phyloP scores from a whole-genome alignment of 2,113 vertebrate genomes.

The Pavo muticus region DNA sequence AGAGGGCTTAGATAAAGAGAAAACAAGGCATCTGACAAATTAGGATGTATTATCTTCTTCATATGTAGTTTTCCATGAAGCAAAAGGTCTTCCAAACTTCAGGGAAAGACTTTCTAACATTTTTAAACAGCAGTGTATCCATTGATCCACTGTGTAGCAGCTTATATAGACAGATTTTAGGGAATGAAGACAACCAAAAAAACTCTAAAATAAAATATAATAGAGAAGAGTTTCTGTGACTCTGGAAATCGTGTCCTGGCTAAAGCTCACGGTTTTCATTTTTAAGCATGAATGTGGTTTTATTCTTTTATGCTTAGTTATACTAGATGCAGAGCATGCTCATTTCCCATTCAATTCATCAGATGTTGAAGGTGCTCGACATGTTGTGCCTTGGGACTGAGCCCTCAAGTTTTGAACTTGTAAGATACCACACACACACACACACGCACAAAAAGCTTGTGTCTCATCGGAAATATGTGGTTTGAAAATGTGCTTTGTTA shows the following conservation, averaged over 20 bases:
- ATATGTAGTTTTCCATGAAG: background rate
- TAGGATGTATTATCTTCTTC: background rate
- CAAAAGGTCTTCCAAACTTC: background rate
- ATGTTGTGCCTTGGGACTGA: background rate
- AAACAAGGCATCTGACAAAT: background rate
- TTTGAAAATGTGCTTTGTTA: background rate
- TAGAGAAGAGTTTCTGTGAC: background rate
- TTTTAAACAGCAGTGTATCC: background rate
- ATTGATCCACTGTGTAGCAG: background rate
- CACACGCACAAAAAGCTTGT: accelerated
- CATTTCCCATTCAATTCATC: background rate
- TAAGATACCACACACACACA: background rate
- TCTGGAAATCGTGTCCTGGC: background rate
- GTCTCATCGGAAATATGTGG: background rate
- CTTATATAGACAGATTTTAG: background rate
- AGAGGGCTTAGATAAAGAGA: accelerated
- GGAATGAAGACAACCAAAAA: background rate
- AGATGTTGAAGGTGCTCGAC: background rate
- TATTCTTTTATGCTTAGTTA: background rate
- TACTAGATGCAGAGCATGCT: background rate
- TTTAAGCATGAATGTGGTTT: background rate
- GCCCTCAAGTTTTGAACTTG: background rate
- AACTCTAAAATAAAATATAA: background rate
- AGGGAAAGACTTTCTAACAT: background rate
- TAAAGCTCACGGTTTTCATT: background rate